Evolutionary conservation across 2,888 invertebrate species (phyloP).

Genomic region (Drosophila leonis): DNA sequence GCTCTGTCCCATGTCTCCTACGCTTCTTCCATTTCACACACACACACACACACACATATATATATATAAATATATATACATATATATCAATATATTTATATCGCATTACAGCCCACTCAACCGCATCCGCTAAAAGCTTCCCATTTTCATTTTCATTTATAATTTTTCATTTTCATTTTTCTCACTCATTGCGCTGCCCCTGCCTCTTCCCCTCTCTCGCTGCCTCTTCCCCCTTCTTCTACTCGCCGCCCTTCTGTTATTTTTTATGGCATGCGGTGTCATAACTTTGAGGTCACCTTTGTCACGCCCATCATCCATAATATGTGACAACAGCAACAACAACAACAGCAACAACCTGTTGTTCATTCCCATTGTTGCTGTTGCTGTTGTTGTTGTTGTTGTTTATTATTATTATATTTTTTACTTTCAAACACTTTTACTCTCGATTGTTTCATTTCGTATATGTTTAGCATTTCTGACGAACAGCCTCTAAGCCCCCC

Average conservation of each 20-base stretch:
- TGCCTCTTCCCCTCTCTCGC: not conserved
- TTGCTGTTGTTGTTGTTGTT: constrained; percentile 3
- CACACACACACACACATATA: not conserved
- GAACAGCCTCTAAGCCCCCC: constrained; percentile 10
- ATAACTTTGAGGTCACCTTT: constrained; percentile 56
- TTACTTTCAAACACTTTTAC: constrained; percentile 68
- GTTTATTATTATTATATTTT: constrained; percentile 9
- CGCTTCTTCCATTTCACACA: not conserved
- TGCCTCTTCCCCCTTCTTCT: not conserved
- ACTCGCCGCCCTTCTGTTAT: constrained; percentile 3
- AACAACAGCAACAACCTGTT: constrained; percentile 32
- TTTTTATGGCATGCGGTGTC: constrained; percentile 39
- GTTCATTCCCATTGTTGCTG: constrained; percentile 27
- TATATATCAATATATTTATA: not conserved
- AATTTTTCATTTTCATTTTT: constrained; percentile 29
- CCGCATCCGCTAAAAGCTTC: constrained; percentile 51
- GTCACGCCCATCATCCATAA: constrained; percentile 39
- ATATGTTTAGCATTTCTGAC: constrained; percentile 45
- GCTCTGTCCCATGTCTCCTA: not conserved
- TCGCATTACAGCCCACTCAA: constrained; percentile 52
- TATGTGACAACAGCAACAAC: constrained; percentile 30
- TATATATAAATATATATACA: not conserved
- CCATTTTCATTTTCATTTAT: constrained; percentile 53
- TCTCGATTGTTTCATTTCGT: constrained; percentile 64
- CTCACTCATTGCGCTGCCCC: not conserved